Conservation (phyloP, 2,113 vertebrate species). For the Proteles cristata region DNA sequence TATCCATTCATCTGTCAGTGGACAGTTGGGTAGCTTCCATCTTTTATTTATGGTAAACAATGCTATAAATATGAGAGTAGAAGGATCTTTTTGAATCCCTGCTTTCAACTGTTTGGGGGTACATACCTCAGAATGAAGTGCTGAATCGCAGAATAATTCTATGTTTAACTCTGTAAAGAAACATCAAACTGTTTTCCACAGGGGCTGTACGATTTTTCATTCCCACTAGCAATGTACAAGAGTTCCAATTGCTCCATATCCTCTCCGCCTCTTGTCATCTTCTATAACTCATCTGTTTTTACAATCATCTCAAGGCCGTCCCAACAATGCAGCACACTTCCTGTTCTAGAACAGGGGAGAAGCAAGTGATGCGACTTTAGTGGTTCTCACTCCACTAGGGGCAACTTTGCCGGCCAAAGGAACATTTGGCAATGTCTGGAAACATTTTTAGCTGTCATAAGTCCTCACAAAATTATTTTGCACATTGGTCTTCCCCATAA, state of each 20-base stretch:
- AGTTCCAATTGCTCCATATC: neutral
- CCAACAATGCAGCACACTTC: neutral
- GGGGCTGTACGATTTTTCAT: neutral
- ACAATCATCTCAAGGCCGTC: neutral
- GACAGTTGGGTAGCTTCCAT: neutral
- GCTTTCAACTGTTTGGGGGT: neutral
- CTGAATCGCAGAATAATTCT: neutral
- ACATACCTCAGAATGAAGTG: neutral
- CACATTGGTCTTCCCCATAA: neutral
- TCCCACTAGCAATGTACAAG: neutral
- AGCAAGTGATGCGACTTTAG: neutral
- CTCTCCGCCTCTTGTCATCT: neutral
- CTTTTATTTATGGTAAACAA: neutral
- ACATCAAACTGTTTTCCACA: neutral
- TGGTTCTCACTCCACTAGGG: neutral
- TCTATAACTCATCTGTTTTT: neutral
- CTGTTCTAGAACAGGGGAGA: neutral
- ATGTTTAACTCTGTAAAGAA: neutral
- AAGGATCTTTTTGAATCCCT: neutral
- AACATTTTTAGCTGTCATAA: neutral
- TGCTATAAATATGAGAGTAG: neutral
- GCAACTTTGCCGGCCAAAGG: neutral
- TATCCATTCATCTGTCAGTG: neutral
- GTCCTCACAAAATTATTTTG: neutral
- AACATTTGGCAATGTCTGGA: neutral